These are phyloP conservation scores for Onychostoma macrolepis DNA, from an alignment of 2,113 vertebrate genomes.

Conservation along the genomic window DNA sequence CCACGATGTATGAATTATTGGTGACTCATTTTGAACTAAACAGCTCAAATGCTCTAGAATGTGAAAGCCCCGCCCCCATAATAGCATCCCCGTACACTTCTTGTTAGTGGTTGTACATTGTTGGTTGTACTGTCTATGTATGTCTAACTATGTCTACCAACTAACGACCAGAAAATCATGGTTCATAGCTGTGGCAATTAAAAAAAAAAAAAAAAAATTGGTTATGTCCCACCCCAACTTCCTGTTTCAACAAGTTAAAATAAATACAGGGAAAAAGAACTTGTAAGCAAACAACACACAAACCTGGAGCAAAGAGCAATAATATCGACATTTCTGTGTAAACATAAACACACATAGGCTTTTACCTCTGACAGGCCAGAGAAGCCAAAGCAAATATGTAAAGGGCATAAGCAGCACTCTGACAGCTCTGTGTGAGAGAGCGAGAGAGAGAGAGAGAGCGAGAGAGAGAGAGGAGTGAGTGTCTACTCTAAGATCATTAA, in stretches of 20 bases:
- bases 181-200: background rate
- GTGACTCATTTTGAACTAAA: background rate
- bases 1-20: background rate
- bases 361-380: slow-evolving; percentile 30
- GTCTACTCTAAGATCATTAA: slow-evolving; percentile 41
- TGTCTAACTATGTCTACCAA: background rate
- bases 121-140: background rate
- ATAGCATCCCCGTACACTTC: background rate
- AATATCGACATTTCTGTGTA: slow-evolving; percentile 39
- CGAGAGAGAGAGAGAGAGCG: no score
- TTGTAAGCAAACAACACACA: slow-evolving; percentile 13
- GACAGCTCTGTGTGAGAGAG: slow-evolving; percentile 35
- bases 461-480: slow-evolving; percentile 10
- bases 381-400: slow-evolving; percentile 54
- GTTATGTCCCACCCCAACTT: background rate
- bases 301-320: background rate
- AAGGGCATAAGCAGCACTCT: slow-evolving; percentile 50
- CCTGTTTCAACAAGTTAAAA: background rate
- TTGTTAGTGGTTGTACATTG: background rate
- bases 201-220: background rate
- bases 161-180: background rate
- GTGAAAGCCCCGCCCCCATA: background rate
- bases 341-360: slow-evolving; percentile 35
- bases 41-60: background rate
- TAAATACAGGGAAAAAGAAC: background rate